Conservation (phyloP, 2,888 invertebrate species). For the Ormyrus pomaceus region DNA sequence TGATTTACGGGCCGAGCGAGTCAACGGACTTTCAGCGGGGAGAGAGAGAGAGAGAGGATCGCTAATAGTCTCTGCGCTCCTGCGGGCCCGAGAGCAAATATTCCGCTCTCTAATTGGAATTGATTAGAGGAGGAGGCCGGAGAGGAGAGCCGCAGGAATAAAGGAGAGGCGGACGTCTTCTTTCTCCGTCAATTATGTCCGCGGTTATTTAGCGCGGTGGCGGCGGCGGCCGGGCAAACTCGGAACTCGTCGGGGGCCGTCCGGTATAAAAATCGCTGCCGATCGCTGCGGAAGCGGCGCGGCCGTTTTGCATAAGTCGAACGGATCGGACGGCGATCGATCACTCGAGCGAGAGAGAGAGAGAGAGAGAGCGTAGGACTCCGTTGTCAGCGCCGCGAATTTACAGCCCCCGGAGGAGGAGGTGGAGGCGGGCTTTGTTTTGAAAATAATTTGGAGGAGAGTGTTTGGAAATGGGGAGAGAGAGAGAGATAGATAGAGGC, state of each 20-base stretch:
- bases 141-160: constrained; percentile 64
- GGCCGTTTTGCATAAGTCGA: constrained; percentile 54
- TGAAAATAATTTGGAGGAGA: too few relatives aligned
- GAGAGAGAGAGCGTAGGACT: neutral
- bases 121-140: constrained; percentile 69
- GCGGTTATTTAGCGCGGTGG: constrained; percentile 51
- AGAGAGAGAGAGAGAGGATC: constrained; percentile 71
- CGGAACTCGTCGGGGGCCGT: neutral
- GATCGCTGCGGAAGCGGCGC: constrained; percentile 47
- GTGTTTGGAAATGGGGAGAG: constrained; percentile 22
- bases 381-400: too few relatives aligned
- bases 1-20: constrained; percentile 73
- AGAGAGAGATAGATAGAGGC: neutral
- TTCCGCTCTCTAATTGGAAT: constrained; percentile 75
- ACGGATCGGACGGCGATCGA: constrained; percentile 51
- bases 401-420: neutral
- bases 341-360: constrained; percentile 22
- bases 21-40: constrained; percentile 64
- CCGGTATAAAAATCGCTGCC: neutral
- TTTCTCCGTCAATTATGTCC: constrained; percentile 35
- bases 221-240: constrained; percentile 32
- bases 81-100: constrained; percentile 48
- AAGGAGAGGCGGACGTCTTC: constrained; percentile 56
- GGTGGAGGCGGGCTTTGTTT: constrained; percentile 28
- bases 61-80: constrained; percentile 70